Percentiles rank a stretch among this genome's conserved stretches.
Evolutionary conservation across 2,888 invertebrate genomes (phyloP).

Genomic region (Tiliacea aurago): DNA sequence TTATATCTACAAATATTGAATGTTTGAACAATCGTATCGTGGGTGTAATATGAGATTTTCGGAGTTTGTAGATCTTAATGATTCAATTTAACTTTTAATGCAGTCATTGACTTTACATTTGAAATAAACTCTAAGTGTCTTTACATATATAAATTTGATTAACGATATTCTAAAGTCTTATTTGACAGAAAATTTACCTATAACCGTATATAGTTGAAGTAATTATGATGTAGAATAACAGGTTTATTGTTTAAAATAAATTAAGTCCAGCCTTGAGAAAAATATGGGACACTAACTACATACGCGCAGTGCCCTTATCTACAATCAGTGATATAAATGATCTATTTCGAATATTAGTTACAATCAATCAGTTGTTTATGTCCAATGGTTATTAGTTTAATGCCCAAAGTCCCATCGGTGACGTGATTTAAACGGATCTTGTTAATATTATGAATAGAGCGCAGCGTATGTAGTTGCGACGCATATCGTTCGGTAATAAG

Average conservation of each 20-base stretch:
- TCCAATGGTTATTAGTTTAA: conserved; percentile 1
- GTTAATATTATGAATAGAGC: too few relatives aligned
- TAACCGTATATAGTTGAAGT: conserved; percentile 59
- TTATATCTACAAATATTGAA: conserved; percentile 64
- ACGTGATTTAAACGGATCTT: conserved; percentile 14
- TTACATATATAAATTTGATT: conserved; percentile 44
- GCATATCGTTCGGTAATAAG: conserved; percentile 48
- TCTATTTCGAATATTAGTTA: conserved; percentile 17
- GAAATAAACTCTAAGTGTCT: conserved; percentile 68
- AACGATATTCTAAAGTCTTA: conserved; percentile 65
- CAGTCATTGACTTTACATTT: conserved; percentile 64
- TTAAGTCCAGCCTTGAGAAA: conserved; percentile 44
- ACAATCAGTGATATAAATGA: conserved; percentile 3
- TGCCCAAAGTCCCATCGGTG: neutral
- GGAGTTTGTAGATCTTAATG: conserved; percentile 61
- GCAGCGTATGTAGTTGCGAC: conserved; percentile 40
- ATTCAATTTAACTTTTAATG: conserved; percentile 65
- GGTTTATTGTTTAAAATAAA: conserved; percentile 60
- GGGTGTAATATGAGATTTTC: conserved; percentile 62
- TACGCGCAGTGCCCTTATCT: conserved; percentile 42
- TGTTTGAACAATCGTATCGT: conserved; percentile 60
- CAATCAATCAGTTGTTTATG: conserved; percentile 2
- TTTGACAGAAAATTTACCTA: conserved; percentile 62
- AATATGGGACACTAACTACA: conserved; percentile 23
- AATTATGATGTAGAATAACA: conserved; percentile 53